Evolutionary conservation across 2,797 vertebrate species (phyloP).

Genomic region (Tokudaia tokunoshimensis): DNA sequence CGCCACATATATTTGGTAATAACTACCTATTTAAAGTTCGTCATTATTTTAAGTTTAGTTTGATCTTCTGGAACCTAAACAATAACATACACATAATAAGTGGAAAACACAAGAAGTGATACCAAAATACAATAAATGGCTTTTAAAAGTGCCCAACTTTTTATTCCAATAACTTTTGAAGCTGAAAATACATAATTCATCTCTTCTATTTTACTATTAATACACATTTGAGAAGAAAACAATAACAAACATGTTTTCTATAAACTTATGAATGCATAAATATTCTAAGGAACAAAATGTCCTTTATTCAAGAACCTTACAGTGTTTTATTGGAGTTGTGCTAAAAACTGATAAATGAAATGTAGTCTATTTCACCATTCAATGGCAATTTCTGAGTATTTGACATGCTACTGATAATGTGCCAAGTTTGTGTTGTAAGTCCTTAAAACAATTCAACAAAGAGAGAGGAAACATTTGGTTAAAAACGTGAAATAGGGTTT

Average conservation of each 20-base stretch:
- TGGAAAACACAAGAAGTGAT: slow-evolving; percentile 9
- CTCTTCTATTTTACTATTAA: neutral
- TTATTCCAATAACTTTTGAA: neutral
- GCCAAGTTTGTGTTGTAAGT: neutral
- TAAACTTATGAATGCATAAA: neutral
- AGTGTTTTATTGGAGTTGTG: neutral
- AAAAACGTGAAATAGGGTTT: neutral
- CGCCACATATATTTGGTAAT: neutral
- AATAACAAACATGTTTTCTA: neutral
- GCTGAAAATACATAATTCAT: neutral
- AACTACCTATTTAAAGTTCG: slow-evolving; percentile 55
- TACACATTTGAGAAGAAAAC: neutral
- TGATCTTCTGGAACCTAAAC: slow-evolving; percentile 66
- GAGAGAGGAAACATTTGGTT: neutral
- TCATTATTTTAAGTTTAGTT: slow-evolving; percentile 65
- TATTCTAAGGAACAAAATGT: neutral
- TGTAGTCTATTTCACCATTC: neutral
- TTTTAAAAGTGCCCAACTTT: neutral
- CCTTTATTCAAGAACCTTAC: neutral
- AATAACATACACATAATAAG: neutral
- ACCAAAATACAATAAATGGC: slow-evolving; percentile 70
- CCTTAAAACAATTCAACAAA: slow-evolving; percentile 2
- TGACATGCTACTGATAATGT: neutral
- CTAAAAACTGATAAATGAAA: neutral
- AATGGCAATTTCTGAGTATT: neutral